Base-by-base conservation (phyloP, 2,113 vertebrate genomes). In the Colaptes auratus region DNA sequence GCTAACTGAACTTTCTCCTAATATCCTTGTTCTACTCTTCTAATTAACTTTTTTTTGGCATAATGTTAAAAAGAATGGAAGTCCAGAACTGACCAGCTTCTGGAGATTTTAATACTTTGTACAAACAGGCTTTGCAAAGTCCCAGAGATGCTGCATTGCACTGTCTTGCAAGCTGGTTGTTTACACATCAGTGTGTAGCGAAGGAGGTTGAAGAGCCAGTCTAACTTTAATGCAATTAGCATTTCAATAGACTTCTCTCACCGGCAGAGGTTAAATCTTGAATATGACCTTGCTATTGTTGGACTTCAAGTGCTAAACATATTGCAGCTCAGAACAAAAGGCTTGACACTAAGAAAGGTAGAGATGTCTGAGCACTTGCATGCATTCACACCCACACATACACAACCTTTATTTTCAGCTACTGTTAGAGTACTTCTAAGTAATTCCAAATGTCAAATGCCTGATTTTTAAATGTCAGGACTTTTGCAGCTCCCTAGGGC, bases 381-480 rank as follows among this genome's bases (percentile, higher is more conserved):
- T 72, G 16, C 20, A 6, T 85, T 56, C 58, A 67, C 25, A 87
- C 48, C 39, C 60, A 70, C 60, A 31, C 15, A 28, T 48, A 59
- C 27, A 67, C n/a, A 63, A 19, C 48, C 86, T 92, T 81, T 89
- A 53, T 92, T 87, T 52, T 90, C 78, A 85, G 77, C 69, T 91
- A 35, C 66, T 76, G 36, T 78, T 94, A 77, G n/a, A n/a, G 12
- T 88, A 66, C 78, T 88, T 90, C 67, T 83, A 78, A 87, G 71
- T 89, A 70, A 88, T 83, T 93, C 25, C 36, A 94, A 95, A 96
- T 94, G 90, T 86, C 86, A 96, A 63, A 83, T 74, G 35, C 13
- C 61, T 76, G 58, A 48, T 86, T 94, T 83, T 88, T 14, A 87
- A 94, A 95, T 95, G 83, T 93, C 82, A 93, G 60, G 81, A 71